Conservation (phyloP, 2,113 vertebrate species). For the Gnathonemus echidnorhynchus region DNA sequence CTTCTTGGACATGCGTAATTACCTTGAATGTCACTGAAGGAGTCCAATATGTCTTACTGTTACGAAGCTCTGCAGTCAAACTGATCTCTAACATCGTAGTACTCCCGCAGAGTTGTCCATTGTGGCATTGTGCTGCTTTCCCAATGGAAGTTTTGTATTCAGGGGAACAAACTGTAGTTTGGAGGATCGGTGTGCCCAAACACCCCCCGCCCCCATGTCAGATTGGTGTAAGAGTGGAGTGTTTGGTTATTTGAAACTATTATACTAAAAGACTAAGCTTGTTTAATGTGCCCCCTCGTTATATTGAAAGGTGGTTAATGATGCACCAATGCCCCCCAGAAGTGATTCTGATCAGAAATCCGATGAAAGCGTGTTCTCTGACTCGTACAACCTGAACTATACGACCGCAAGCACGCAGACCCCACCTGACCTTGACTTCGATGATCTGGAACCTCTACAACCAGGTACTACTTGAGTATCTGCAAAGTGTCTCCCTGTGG, state of each 20-base stretch:
- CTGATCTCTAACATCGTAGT: neutral
- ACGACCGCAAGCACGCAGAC: constrained; percentile 85
- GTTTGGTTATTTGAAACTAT: neutral
- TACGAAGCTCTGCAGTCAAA: neutral
- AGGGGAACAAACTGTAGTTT: neutral
- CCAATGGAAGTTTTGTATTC: neutral
- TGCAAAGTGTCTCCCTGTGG: neutral
- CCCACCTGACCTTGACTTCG: constrained; percentile 70
- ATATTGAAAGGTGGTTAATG: constrained; percentile 73
- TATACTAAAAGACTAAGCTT: neutral
- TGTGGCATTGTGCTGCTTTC: neutral
- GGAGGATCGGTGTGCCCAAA: neutral
- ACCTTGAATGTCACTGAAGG: neutral
- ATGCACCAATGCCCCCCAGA: constrained; percentile 63
- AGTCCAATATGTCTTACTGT: neutral
- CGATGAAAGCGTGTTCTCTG: constrained; percentile 50
- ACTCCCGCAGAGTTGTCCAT: neutral
- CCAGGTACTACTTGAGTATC: constrained; percentile 48
- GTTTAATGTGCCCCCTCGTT: constrained; percentile 44
- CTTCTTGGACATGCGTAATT: neutral
- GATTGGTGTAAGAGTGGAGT: neutral
- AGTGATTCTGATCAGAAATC: constrained; percentile 68
- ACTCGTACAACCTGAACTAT: constrained; percentile 63
- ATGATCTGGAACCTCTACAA: constrained; percentile 63
- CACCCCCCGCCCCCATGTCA: neutral